Percentiles rank a stretch among this genome's conserved stretches.
These are phyloP conservation scores for Pristionchus exspectatus DNA, from an alignment of 2,888 invertebrate species.

Conservation along the genomic window DNA sequence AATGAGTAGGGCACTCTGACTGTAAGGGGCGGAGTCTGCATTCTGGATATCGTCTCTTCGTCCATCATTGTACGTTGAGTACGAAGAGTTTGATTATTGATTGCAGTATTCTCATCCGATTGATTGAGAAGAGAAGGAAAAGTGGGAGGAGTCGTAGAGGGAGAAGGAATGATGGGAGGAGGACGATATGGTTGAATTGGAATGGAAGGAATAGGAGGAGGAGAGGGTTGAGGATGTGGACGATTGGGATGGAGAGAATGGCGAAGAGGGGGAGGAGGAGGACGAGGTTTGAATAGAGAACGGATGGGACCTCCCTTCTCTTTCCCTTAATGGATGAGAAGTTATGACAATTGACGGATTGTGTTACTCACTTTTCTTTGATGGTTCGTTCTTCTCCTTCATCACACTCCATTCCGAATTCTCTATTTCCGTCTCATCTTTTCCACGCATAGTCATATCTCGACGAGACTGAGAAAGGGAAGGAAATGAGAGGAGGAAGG, in stretches of 20 bases:
- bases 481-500: background rate
- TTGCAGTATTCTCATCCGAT: conserved; percentile 7
- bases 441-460: background rate
- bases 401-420: conserved; percentile 9
- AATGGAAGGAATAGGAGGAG: background rate
- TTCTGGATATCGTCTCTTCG: background rate
- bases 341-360: background rate
- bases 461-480: background rate
- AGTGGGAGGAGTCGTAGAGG: background rate
- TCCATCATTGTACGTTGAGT: conserved; percentile 19
- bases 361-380: background rate
- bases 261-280: background rate
- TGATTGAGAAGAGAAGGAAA: background rate
- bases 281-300: background rate
- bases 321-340: background rate
- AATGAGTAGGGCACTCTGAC: background rate
- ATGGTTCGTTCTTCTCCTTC: background rate
- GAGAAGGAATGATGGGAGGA: background rate
- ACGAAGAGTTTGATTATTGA: background rate
- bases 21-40: background rate
- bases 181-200: background rate
- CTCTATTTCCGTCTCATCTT: background rate
- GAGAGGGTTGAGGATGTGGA: background rate
- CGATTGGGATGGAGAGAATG: background rate
- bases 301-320: background rate